Conservation (phyloP, 2,888 invertebrate genomes). For the Xestia sexstrigata region DNA sequence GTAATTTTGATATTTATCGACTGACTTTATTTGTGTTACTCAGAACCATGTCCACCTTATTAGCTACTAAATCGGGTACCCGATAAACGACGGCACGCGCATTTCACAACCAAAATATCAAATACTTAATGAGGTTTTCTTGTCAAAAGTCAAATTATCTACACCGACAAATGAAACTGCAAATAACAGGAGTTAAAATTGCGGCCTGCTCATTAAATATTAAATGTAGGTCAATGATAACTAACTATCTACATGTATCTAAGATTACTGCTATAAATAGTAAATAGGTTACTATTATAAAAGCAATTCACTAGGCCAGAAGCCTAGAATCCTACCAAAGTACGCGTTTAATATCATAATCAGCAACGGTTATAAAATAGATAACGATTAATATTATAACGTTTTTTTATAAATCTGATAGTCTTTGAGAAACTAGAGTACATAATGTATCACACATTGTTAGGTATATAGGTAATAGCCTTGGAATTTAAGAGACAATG, state of each 20-base stretch:
- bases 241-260: slow-evolving; percentile 36
- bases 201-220: slow-evolving; percentile 36
- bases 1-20: background rate
- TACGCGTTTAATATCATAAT: slow-evolving; percentile 46
- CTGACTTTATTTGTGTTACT: background rate
- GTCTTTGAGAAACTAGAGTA: slow-evolving; percentile 35
- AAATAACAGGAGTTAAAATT: slow-evolving; percentile 30
- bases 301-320: slow-evolving; percentile 19
- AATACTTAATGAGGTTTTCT: slow-evolving; percentile 31
- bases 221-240: slow-evolving; percentile 53
- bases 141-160: slow-evolving; percentile 39
- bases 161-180: slow-evolving; percentile 20
- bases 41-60: slow-evolving; percentile 12
- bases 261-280: slow-evolving; percentile 49
- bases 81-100: slow-evolving; percentile 21
- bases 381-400: slow-evolving; percentile 20
- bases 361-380: slow-evolving; percentile 44
- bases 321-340: slow-evolving; percentile 20
- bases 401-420: slow-evolving; percentile 37
- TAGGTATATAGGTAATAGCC: slow-evolving; percentile 36
- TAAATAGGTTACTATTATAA: slow-evolving; percentile 50
- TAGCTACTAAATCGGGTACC: slow-evolving; percentile 15
- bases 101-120: slow-evolving; percentile 56
- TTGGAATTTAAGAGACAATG: slow-evolving; percentile 61
- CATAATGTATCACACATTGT: slow-evolving; percentile 49